A percentile compares a stretch with the other conserved stretches of the same genome.
Evolutionary conservation across 2,888 invertebrate species (phyloP).

Genomic region (Metopia argyrocephala): DNA sequence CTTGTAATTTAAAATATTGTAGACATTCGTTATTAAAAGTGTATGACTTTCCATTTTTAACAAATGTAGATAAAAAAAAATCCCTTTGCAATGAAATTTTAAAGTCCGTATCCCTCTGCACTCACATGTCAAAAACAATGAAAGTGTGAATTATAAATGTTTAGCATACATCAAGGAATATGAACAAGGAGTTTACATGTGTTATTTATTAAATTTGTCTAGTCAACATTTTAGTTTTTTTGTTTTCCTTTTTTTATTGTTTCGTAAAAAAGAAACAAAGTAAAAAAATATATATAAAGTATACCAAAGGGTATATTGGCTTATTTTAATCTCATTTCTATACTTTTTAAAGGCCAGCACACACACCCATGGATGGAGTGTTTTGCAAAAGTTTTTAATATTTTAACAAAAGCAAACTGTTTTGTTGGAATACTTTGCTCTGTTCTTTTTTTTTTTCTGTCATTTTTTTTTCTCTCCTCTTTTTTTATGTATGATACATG

Average conservation of each 20-base stretch:
- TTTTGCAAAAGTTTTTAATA: neutral
- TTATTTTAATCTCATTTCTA: neutral
- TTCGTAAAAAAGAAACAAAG: no score
- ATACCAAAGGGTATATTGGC: neutral
- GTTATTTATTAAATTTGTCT: constrained; percentile 21
- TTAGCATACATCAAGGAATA: neutral
- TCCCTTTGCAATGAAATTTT: neutral
- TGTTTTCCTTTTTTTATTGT: neutral
- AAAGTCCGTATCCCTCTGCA: neutral
- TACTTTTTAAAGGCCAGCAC: neutral
- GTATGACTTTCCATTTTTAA: no score
- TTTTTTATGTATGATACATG: neutral
- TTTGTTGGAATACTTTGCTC: neutral
- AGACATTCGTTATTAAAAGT: no score
- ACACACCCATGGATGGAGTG: neutral
- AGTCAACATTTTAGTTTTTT: constrained; percentile 3
- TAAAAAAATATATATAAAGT: neutral
- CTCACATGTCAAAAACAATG: neutral
- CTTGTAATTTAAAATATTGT: no score
- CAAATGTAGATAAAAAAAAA: neutral
- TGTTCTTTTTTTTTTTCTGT: neutral
- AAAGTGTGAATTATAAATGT: neutral
- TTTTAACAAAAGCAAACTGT: constrained; percentile 12
- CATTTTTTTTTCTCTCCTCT: neutral
- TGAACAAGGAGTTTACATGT: neutral